Evolutionary conservation across 2,113 vertebrate species (phyloP).

Genomic region (Syngnathoides biaculeatus): DNA sequence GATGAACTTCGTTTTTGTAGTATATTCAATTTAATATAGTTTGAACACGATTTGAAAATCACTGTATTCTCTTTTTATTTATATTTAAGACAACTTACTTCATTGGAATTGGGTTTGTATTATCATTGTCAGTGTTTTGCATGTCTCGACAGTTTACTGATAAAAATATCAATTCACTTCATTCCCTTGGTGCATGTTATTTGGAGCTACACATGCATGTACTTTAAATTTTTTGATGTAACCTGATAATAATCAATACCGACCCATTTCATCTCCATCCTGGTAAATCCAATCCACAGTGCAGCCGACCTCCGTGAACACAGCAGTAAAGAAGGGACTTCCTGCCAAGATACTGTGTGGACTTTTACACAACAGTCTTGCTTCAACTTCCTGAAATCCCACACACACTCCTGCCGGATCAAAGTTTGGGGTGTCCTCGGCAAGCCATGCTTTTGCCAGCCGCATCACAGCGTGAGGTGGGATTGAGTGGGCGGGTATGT

Average conservation of each 20-base stretch:
- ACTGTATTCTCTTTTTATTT: too few relatives aligned
- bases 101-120: too few relatives aligned
- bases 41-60: too few relatives aligned
- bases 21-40: too few relatives aligned
- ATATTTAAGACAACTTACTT: too few relatives aligned
- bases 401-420: conserved; percentile 74
- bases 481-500: conserved; percentile 46
- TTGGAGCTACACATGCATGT: neutral
- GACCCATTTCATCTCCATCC: conserved; percentile 69
- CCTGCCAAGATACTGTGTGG: conserved; percentile 75
- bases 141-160: too few relatives aligned
- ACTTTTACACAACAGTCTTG: conserved; percentile 74
- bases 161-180: too few relatives aligned
- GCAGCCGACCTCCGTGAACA: conserved; percentile 77
- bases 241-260: neutral
- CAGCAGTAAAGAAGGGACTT: conserved; percentile 78
- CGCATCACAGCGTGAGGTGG: conserved; percentile 61
- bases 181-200: too few relatives aligned
- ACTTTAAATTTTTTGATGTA: neutral
- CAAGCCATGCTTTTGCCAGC: conserved; percentile 77
- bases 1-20: too few relatives aligned
- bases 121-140: too few relatives aligned
- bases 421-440: conserved; percentile 78
- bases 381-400: conserved; percentile 55
- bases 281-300: conserved; percentile 74